Evolutionary conservation across 2,113 vertebrate genomes (phyloP).

Genomic region (Mohoua ochrocephala): DNA sequence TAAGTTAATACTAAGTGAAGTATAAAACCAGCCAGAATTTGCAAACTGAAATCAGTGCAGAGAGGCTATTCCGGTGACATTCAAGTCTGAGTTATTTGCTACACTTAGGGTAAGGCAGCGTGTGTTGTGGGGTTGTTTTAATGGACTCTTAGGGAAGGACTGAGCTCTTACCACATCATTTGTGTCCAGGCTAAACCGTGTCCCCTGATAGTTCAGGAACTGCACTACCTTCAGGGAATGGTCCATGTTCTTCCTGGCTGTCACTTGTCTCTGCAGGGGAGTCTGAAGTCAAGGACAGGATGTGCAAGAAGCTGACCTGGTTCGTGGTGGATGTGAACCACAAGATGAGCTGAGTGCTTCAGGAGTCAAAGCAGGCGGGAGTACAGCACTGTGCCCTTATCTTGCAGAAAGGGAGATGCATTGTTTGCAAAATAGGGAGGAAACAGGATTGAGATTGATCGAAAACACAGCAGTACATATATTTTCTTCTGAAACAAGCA

Average conservation of each 20-base stretch:
- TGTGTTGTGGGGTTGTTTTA: background rate
- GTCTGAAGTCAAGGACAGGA: background rate
- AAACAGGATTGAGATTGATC: background rate
- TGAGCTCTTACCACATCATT: background rate
- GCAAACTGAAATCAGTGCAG: background rate
- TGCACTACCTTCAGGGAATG: background rate
- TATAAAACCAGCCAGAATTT: background rate
- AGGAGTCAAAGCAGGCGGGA: background rate
- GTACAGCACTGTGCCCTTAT: background rate
- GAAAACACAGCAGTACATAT: background rate
- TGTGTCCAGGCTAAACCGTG: background rate
- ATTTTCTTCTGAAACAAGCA: background rate
- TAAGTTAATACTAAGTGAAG: background rate
- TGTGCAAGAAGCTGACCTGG: background rate
- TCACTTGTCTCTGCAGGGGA: background rate
- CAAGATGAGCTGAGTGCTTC: background rate
- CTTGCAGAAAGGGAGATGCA: background rate
- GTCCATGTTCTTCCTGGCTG: background rate
- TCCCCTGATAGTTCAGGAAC: background rate
- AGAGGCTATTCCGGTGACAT: background rate
- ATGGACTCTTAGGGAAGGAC: background rate
- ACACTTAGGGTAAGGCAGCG: fast-evolving
- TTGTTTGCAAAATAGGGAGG: background rate
- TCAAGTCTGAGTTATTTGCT: background rate
- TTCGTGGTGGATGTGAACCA: background rate